Base-by-base conservation (phyloP, 2,797 vertebrate species). In the Micropoecilia bifurca region DNA sequence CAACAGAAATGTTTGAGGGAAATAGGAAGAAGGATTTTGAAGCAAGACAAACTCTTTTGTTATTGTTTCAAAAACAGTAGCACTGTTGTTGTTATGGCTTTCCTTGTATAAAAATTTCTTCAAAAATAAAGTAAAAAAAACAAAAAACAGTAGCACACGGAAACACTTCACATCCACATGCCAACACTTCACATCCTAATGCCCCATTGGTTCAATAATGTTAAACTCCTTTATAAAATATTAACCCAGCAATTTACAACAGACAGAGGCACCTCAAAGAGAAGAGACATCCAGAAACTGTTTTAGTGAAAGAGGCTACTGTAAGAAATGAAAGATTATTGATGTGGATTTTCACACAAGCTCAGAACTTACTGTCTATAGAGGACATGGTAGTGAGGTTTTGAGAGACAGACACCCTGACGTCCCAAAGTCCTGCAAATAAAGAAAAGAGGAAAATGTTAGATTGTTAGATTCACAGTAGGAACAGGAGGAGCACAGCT, bases 331-430 rank as follows among this genome's bases (percentile, higher is more conserved):
- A 3, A 33, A 72, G 43, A 2, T 28, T 13, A 43, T 74, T 39
- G 16, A 79, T 79, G 47, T 48, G 1, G 16, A 78, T 7, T 61
- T 14, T 22, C 16, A 78, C 16, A 78, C 18, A 81, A n/a, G 81
- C 3, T 50, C 25, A 85, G 1, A 78, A 95, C 96, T 95, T 71
- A 96, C 96, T 95, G 95, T 90, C 91, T 96, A 90, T 82, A 95
- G 63, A 95, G 75, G 71, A 93, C 66, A 41, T 87, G 80, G 72
- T 75, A 90, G 45, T 93, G 93, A 0, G 90, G 84, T 76, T 90
- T 90, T 73, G 93, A 90, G 25, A 90, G 73, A 76, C 86, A 93
- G 14, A 91, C 80, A 48, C 94, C 89, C 91, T 85, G 94, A 3
- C 93, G 93, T 82, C 85, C 86, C 50, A 96, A 83, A 0, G 92